A percentile compares a stretch with the other conserved stretches of the same genome.
These are phyloP conservation scores for Aphodius granarius DNA, from an alignment of 2,888 invertebrate species.

Conservation along the genomic window DNA sequence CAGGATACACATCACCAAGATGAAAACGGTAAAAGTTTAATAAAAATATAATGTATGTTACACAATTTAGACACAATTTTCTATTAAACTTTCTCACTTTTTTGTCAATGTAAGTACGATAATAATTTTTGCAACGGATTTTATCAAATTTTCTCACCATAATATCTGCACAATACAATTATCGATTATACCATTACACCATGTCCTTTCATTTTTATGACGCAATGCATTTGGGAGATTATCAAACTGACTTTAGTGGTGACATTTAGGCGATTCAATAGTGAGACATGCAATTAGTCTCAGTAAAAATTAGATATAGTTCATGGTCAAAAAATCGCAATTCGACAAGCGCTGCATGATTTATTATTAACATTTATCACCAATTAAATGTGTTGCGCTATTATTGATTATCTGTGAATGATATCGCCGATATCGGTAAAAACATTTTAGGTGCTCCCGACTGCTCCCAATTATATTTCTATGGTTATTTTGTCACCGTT, in stretches of 20 bases:
- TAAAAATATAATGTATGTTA: too few species aligned
- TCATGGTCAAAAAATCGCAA: neutral
- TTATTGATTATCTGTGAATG: neutral
- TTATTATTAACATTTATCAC: neutral
- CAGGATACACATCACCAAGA: too few species aligned
- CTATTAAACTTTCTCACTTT: neutral
- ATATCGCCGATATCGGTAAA: neutral
- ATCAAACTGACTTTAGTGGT: neutral
- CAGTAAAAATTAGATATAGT: neutral
- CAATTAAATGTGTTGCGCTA: neutral
- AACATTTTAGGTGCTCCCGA: neutral
- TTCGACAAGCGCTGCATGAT: neutral
- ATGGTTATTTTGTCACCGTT: neutral
- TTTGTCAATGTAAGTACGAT: neutral
- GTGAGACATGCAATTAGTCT: neutral
- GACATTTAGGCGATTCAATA: neutral
- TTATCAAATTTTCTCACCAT: neutral
- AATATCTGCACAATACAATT: neutral
- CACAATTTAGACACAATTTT: too few species aligned
- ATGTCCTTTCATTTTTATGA: neutral
- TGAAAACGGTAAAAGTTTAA: too few species aligned
- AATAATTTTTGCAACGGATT: neutral
- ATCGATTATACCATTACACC: neutral
- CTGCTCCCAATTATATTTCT: neutral
- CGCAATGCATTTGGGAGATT: neutral